Percentiles rank a stretch among this genome's conserved stretches.
Evolutionary conservation across 1,140 invertebrate genomes (phyloP).

Genomic region (Potamilus streckersoni): DNA sequence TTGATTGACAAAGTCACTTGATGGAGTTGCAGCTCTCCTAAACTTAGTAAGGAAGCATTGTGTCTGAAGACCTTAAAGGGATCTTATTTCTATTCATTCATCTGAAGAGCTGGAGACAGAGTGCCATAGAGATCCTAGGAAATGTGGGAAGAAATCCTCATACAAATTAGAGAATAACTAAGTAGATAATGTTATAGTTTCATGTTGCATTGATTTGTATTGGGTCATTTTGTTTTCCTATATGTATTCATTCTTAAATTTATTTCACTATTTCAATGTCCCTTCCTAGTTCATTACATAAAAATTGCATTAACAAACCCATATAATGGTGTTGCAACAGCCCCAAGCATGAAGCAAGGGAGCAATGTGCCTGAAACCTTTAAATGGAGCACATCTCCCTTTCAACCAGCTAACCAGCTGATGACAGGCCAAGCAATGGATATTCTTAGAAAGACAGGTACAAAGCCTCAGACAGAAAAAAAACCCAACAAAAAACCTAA

Average conservation of each 20-base stretch:
- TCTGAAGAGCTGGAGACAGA: slow-evolving; percentile 45
- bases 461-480: too few relatives aligned
- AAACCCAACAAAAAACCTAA: too few relatives aligned
- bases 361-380: too few relatives aligned
- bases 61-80: too few relatives aligned
- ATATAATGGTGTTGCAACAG: too few relatives aligned
- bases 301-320: too few relatives aligned
- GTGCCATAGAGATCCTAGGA: slow-evolving; percentile 62
- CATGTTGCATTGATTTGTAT: not conserved
- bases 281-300: not conserved
- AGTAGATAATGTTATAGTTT: not conserved
- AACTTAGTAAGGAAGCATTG: too few relatives aligned
- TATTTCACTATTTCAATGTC: not conserved
- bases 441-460: slow-evolving; percentile 48
- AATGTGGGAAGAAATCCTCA: slow-evolving; percentile 3
- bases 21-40: too few relatives aligned
- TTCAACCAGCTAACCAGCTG: slow-evolving; percentile 37
- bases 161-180: not conserved
- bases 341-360: too few relatives aligned
- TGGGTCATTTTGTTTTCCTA: too few relatives aligned
- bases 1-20: too few relatives aligned
- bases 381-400: not conserved
- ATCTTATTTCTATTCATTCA: slow-evolving; percentile 7
- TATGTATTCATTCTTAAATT: too few relatives aligned
- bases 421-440: slow-evolving; percentile 59